phyloP scores from a whole-genome alignment of 1,140 invertebrate genomes.

The Zaprionus gabonicus region DNA sequence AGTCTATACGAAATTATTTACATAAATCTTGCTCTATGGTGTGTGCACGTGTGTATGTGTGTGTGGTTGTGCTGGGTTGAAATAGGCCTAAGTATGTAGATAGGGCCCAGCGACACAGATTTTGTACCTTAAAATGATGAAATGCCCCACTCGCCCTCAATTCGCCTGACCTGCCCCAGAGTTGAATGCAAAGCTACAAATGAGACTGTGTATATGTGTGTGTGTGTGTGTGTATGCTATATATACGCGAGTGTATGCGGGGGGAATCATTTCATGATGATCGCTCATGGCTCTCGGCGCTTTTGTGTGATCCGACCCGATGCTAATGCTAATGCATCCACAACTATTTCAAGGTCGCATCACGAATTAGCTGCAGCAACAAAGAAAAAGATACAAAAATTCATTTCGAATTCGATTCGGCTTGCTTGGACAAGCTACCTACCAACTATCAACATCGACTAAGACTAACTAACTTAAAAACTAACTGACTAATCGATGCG shows the following conservation, averaged over 20 bases:
- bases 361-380: conserved; percentile 65
- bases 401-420: conserved; percentile 3
- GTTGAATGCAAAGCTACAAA: conserved; percentile 20
- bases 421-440: conserved; percentile 6
- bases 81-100: conserved; percentile 46
- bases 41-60: conserved; percentile 2
- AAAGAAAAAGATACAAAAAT: conserved; percentile 11
- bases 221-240: background rate
- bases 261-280: conserved; percentile 24
- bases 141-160: conserved; percentile 47
- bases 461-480: conserved; percentile 5
- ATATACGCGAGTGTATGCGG: background rate
- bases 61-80: conserved; percentile 16
- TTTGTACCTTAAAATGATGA: conserved; percentile 36
- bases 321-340: conserved; percentile 68
- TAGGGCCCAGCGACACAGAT: conserved; percentile 36
- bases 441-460: background rate
- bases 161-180: conserved; percentile 50
- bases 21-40: conserved; percentile 30
- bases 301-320: conserved; percentile 71
- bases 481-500: conserved; percentile 6
- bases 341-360: conserved; percentile 71
- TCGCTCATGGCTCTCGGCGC: conserved; percentile 61
- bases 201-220: background rate
- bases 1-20: conserved; percentile 43